These are phyloP conservation scores for Tholera decimalis DNA, from an alignment of 2,888 invertebrate species.

Conservation along the genomic window DNA sequence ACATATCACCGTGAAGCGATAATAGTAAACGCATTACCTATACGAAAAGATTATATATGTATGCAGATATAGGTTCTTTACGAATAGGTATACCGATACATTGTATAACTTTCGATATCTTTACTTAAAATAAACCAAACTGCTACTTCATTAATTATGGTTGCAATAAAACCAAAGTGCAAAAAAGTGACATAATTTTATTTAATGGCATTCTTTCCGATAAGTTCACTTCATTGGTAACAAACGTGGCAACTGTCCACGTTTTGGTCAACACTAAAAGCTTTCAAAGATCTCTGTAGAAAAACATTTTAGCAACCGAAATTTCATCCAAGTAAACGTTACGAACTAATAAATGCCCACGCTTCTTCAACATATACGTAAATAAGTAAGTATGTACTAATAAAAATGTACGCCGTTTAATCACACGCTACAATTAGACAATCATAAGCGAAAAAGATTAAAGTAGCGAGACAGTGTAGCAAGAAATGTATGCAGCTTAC, in stretches of 20 bases:
- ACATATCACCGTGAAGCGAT: no score
- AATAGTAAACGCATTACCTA: background rate
- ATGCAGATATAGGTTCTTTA: no score
- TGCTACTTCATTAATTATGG: no score
- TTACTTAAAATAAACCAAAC: no score
- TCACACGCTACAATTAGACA: constrained; percentile 61
- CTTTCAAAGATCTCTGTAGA: background rate
- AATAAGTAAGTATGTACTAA: background rate
- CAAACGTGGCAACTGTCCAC: background rate
- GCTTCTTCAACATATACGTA: background rate
- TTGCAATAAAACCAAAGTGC: no score
- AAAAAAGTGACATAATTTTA: no score
- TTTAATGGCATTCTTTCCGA: no score
- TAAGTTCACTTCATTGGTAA: background rate
- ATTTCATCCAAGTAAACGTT: background rate
- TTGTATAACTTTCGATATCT: no score
- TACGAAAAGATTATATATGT: no score
- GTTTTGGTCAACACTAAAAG: background rate
- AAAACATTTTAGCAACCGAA: background rate
- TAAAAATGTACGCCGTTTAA: constrained; percentile 10
- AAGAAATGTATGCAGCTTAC: constrained; percentile 91
- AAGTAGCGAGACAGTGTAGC: constrained; percentile 80
- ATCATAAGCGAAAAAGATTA: constrained; percentile 73
- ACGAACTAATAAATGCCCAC: background rate
- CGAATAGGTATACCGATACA: no score